Percentiles rank a stretch among this genome's conserved stretches.
Evolutionary conservation across 2,888 invertebrate species (phyloP).

Genomic region (Drosophila colorata): DNA sequence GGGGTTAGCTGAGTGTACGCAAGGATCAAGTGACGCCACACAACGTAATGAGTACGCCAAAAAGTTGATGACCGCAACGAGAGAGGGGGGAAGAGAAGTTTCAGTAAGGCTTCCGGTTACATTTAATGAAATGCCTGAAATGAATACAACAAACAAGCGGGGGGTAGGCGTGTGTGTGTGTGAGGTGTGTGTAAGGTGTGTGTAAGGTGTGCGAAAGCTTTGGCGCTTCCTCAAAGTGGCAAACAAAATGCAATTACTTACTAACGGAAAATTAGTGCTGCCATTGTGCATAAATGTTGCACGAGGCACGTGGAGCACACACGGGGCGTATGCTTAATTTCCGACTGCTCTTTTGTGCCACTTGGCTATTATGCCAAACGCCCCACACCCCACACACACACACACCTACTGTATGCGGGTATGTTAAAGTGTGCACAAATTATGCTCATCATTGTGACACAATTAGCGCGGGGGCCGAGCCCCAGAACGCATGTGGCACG

Average conservation of each 20-base stretch:
- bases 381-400: too few relatives aligned
- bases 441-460: slow-evolving; percentile 81
- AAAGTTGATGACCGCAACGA: slow-evolving; percentile 25
- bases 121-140: slow-evolving; percentile 58
- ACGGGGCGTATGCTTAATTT: slow-evolving; percentile 74
- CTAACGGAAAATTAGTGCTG: slow-evolving; percentile 76
- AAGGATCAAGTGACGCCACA: slow-evolving; percentile 34
- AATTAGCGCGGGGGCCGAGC: slow-evolving; percentile 57
- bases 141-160: slow-evolving; percentile 8
- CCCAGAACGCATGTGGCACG: slow-evolving; percentile 26
- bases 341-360: slow-evolving; percentile 43
- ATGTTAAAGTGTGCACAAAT: slow-evolving; percentile 58
- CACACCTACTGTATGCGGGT: background rate
- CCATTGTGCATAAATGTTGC: slow-evolving; percentile 48
- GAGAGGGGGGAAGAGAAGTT: too few relatives aligned
- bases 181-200: slow-evolving; percentile 1
- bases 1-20: background rate
- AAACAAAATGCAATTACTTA: slow-evolving; percentile 77
- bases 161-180: background rate
- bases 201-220: slow-evolving; percentile 3
- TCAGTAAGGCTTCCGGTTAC: slow-evolving; percentile 41
- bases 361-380: too few relatives aligned
- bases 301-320: slow-evolving; percentile 20
- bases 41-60: slow-evolving; percentile 46
- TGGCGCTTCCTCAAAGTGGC: slow-evolving; percentile 33